These are phyloP conservation scores for Malacoraja senta DNA, from an alignment of 2,797 vertebrate species.

Conservation along the genomic window DNA sequence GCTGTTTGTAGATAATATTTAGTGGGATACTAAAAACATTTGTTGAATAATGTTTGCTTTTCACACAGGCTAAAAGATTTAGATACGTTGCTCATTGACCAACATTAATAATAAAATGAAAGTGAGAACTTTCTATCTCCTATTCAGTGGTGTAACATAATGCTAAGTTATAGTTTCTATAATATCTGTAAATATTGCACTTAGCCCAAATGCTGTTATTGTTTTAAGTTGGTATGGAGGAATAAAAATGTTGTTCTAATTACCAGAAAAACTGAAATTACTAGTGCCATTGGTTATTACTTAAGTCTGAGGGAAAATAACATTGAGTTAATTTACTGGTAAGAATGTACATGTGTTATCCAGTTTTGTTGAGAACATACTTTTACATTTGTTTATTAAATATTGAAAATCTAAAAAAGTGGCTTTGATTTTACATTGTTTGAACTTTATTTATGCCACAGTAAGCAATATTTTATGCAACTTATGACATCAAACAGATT, in stretches of 20 bases:
- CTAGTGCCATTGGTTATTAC: slow-evolving; percentile 49
- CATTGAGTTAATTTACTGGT: slow-evolving; percentile 20
- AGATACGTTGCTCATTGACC: neutral
- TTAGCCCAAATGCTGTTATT: slow-evolving; percentile 46
- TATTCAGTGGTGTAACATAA: neutral
- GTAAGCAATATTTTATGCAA: neutral
- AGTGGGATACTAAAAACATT: neutral
- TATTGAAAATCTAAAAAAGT: slow-evolving; percentile 49
- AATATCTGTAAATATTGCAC: slow-evolving; percentile 48
- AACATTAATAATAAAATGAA: slow-evolving; percentile 20
- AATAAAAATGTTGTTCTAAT: slow-evolving; percentile 45
- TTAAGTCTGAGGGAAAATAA: neutral
- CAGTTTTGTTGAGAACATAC: slow-evolving; percentile 45
- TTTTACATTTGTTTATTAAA: slow-evolving; percentile 29
- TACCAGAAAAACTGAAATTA: slow-evolving; percentile 48
- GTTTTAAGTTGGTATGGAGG: slow-evolving; percentile 41
- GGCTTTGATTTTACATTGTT: slow-evolving; percentile 45
- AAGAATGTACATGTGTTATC: neutral
- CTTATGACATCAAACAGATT: neutral
- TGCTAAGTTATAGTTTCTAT: slow-evolving; percentile 20
- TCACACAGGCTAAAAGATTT: slow-evolving; percentile 19
- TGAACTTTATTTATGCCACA: slow-evolving; percentile 4
- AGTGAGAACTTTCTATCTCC: neutral
- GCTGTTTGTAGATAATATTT: neutral
- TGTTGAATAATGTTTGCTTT: slow-evolving; percentile 5